Conservation (phyloP, 1,140 invertebrate genomes). For the Acromyrmex heyeri region DNA sequence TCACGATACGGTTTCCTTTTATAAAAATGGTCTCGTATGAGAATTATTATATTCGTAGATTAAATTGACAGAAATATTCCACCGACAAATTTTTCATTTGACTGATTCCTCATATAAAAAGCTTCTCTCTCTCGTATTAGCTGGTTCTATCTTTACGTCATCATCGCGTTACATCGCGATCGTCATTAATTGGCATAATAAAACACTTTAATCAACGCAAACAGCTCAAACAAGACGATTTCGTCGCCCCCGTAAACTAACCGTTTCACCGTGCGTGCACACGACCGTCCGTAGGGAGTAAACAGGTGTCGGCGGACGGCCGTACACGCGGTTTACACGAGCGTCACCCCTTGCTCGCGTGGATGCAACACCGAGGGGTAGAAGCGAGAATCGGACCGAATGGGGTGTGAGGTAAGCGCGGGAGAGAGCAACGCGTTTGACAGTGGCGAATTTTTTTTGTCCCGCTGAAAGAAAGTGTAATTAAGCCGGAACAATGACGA, state of each 20-base stretch:
- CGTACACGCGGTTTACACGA: conserved; percentile 74
- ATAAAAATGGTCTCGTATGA: not conserved
- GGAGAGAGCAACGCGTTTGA: conserved; percentile 58
- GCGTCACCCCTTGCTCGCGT: conserved; percentile 71
- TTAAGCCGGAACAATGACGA: conserved; percentile 68
- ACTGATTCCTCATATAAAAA: not conserved
- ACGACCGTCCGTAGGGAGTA: conserved; percentile 73
- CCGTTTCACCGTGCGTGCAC: conserved; percentile 63
- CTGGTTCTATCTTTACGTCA: not conserved
- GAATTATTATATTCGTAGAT: conserved; percentile 1
- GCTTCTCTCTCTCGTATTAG: not conserved
- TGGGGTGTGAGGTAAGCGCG: conserved; percentile 52
- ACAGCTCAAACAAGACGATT: conserved; percentile 62
- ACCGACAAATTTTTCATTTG: not conserved
- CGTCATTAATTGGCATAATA: conserved; percentile 60
- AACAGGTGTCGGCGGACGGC: conserved; percentile 73
- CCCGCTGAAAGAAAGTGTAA: conserved; percentile 65
- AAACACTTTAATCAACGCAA: conserved; percentile 64
- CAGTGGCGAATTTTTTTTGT: conserved; percentile 66
- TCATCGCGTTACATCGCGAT: conserved; percentile 44
- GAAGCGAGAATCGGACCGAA: conserved; percentile 61
- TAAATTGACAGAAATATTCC: not conserved
- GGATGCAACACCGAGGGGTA: conserved; percentile 70
- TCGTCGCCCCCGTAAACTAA: conserved; percentile 59
- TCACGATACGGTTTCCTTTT: not conserved